Base-by-base conservation (phyloP, 1,140 invertebrate genomes). In the Brachionus sp. region DNA sequence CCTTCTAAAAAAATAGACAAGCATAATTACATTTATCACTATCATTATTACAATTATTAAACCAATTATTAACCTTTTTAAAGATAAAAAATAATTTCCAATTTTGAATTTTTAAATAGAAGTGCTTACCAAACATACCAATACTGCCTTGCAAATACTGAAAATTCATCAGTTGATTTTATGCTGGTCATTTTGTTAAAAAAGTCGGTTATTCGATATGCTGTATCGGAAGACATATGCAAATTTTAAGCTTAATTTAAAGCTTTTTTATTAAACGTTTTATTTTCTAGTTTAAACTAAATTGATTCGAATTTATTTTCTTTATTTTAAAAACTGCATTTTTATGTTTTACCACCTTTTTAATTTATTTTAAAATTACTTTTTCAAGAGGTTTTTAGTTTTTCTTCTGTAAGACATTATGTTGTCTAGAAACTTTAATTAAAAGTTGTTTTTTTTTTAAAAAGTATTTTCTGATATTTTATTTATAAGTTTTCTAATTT, bases 51-150 rank as follows among this genome's bases (percentile, higher is more conserved):
- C 37, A 39, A 64, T 39, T 16, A 66, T 66, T 13, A 82, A 29
- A n/a, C 29, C 29, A 50, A 66, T 64, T 80, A 80, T 80, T 19
- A 44, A 39, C 77, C 77, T 80, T 2, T 53, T 9, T 39, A 39
- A 39, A 42, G 19, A 70, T n/a, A 57, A 57, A 57, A 57, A 16
- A 57, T n/a, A n/a, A n/a, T n/a, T n/a, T n/a, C n/a, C n/a, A n/a
- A n/a, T n/a, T n/a, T n/a, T n/a, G n/a, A n/a, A n/a, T n/a, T n/a
- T n/a, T 16, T n/a, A 16, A 16, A 6, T 16, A 57, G 23, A 33
- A 29, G 3, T 19, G 23, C 57, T 66, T 33, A 82, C 78, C 78
- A 82, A 16, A 82, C 78, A 50, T 82, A 82, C 78, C 78, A 82
- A 82, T 82, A 82, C 19, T 82, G 57, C 29, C 29, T 44, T 6